Conservation (phyloP, 2,113 vertebrate genomes). For the Brienomyrus brachyistius region DNA sequence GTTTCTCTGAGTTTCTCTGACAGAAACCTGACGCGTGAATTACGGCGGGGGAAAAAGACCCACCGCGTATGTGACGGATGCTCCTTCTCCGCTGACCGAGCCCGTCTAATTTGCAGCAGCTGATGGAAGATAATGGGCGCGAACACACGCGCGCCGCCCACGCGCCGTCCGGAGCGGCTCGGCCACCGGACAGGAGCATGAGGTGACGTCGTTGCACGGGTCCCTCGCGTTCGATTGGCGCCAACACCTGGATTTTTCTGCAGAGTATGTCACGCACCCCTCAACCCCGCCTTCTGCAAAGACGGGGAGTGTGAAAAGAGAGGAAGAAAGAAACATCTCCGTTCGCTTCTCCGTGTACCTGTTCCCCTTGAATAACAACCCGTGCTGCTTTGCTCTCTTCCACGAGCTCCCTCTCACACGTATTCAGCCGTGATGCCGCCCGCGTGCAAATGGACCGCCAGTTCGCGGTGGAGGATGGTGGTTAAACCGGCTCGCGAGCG, state of each 20-base stretch:
- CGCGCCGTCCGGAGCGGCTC: background rate
- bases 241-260: slow-evolving; percentile 13
- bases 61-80: background rate
- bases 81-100: slow-evolving; percentile 2
- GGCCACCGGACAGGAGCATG: background rate
- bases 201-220: background rate
- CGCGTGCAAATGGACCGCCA: background rate
- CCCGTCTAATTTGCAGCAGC: slow-evolving; percentile 10
- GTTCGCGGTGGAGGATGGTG: background rate
- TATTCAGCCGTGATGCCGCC: background rate
- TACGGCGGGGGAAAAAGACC: background rate
- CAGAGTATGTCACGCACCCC: background rate
- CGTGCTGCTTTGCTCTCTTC: background rate
- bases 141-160: background rate
- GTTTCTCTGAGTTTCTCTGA: background rate
- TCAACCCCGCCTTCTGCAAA: background rate
- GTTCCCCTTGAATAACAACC: background rate
- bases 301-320: background rate
- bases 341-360: background rate
- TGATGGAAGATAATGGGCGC: slow-evolving; percentile 12
- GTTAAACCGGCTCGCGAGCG: background rate
- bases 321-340: background rate
- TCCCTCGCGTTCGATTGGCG: background rate
- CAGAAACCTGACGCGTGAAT: background rate
- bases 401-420: background rate